Conservation (phyloP, 2,113 vertebrate genomes). For the Albula glossodonta region DNA sequence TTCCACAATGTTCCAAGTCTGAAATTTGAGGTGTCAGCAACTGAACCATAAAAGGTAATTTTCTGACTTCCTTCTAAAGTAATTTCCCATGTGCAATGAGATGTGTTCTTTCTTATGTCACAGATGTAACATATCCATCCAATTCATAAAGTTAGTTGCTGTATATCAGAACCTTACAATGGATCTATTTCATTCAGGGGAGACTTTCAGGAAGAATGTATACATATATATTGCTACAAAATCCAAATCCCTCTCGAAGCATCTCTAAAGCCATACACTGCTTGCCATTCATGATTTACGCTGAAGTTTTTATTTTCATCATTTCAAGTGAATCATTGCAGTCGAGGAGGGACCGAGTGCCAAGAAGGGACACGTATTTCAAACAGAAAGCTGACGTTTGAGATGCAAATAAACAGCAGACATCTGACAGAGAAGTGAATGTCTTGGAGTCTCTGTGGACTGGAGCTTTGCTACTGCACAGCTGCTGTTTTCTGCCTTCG, state of each 20-base stretch:
- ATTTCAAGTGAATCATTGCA: not conserved
- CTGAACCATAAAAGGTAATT: too few relatives aligned
- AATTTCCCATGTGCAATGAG: too few relatives aligned
- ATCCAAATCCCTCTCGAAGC: not conserved
- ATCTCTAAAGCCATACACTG: not conserved
- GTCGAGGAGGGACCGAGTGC: not conserved
- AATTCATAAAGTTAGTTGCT: too few relatives aligned
- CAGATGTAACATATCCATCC: too few relatives aligned
- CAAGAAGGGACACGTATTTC: not conserved
- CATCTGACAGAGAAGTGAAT: not conserved
- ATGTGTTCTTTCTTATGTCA: too few relatives aligned
- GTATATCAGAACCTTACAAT: not conserved
- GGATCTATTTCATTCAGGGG: not conserved
- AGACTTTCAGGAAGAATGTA: not conserved
- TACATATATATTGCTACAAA: not conserved
- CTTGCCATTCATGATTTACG: not conserved
- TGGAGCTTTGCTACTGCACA: not conserved
- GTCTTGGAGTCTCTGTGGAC: not conserved
- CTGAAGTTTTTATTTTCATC: not conserved
- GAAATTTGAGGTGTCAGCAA: too few relatives aligned
- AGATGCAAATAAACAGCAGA: not conserved
- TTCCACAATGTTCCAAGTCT: too few relatives aligned
- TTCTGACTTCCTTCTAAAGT: too few relatives aligned
- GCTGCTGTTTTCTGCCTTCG: not conserved
- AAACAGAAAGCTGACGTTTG: not conserved